phyloP scores from a whole-genome alignment of 2,797 vertebrate species.

The Decapterus maruadsi region DNA sequence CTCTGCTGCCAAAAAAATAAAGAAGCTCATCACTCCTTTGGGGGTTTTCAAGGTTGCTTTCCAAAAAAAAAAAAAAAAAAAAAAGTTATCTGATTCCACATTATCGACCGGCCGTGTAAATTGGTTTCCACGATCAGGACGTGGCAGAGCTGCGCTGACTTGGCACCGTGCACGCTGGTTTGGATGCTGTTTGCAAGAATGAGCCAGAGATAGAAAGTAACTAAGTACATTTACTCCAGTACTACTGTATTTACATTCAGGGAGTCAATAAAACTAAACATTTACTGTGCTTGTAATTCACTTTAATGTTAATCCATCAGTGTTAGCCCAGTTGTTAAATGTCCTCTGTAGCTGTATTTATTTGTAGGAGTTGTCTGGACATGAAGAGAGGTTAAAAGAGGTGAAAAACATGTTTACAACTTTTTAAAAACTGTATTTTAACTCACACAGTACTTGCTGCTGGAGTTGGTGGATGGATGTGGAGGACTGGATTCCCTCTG shows the following conservation, averaged over 20 bases:
- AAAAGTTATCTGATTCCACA: conserved; percentile 1
- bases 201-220: background rate
- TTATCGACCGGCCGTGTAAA: background rate
- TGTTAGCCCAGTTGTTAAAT: too few species aligned
- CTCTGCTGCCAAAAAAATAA: background rate
- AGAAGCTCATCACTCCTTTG: background rate
- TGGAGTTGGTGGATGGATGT: too few species aligned
- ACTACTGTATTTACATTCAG: background rate
- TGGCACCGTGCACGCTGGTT: background rate
- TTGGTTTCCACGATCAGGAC: conserved; percentile 6
- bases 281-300: too few species aligned
- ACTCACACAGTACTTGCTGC: too few species aligned
- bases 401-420: too few species aligned
- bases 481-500: too few species aligned
- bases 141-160: background rate
- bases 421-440: too few species aligned
- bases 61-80: background rate
- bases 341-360: too few species aligned
- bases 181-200: background rate
- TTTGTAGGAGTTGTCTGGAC: too few species aligned
- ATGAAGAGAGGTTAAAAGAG: too few species aligned
- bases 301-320: too few species aligned
- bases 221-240: background rate
- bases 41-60: conserved; percentile 29
- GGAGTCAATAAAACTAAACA: too few species aligned